Base-by-base conservation (phyloP, 2,797 vertebrate genomes). In the Propithecus perrieri region DNA sequence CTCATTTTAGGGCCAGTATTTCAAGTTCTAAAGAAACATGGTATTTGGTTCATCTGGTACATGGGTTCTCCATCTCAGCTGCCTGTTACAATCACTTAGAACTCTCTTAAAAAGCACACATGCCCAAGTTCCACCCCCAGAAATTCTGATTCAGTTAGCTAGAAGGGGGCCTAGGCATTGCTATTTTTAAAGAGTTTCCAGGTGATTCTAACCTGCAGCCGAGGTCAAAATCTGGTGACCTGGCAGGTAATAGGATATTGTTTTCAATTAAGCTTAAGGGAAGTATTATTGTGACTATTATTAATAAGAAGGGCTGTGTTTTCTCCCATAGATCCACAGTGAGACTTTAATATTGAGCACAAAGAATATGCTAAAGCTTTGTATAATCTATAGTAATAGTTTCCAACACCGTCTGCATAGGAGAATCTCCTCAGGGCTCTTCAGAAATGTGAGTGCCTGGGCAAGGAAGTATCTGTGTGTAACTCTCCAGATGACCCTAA, bases 391-490 rank as follows among this genome's bases (percentile, higher is more conserved):
- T 17, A 22, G 46, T 33, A 0, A 9, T 59, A 10, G 10, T 81
- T 76, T 78, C 46, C 61, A 59, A 18, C 74, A 18, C 22, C 28
- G 38, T 18, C 38, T 96, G 46, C n/a, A 2, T 26, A 15, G 38
- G n/a, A 46, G 69, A 12, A 6, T 59, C 63, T 59, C 48, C 50
- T 55, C 0, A 12, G 24, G 38, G 35, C n/a, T 7, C 35, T 71
- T 71, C 41, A 41, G 35, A 71, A 71, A 71, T 41, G 46, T 14
- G 11, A 11, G 48, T 46, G 1, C 61, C 5, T 4, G 26, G 38
- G 30, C 4, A 1, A 0, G 1, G 13, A 9, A n/a, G 30, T 3
- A 1, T 38, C 22, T n/a, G 63, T 15, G 3, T 72, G 4, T 30
- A 3, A 6, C 59, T 41, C 30, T 17, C 7, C 4, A n/a, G 38